phyloP scores from a whole-genome alignment of 2,888 invertebrate genomes.

The Catocala nupta region DNA sequence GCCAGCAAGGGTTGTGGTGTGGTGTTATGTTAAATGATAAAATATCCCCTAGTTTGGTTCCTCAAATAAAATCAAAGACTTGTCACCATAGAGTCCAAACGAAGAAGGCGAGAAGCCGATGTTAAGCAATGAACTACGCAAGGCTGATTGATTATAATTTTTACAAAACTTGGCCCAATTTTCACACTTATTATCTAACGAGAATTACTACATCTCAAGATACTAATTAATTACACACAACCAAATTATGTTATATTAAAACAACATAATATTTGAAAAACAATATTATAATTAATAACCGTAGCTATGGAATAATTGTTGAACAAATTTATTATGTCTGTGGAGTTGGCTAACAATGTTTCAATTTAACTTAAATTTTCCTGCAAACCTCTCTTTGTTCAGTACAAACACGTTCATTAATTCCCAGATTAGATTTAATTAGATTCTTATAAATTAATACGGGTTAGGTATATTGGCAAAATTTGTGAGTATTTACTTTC shows the following conservation, averaged over 20 bases:
- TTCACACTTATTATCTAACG: no score
- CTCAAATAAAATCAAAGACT: no score
- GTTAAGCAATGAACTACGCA: no score
- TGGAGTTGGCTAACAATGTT: slow-evolving; percentile 42
- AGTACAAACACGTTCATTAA: slow-evolving; percentile 37
- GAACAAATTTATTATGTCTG: slow-evolving; percentile 39
- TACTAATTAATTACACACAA: neutral
- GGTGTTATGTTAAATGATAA: no score
- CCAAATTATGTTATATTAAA: slow-evolving; percentile 6
- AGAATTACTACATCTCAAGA: neutral
- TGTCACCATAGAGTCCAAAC: no score
- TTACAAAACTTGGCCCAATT: no score
- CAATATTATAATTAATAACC: slow-evolving; percentile 26
- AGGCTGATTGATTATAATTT: no score
- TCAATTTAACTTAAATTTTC: slow-evolving; percentile 40
- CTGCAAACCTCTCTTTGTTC: slow-evolving; percentile 27
- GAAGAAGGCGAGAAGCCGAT: no score
- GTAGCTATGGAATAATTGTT: slow-evolving; percentile 18
- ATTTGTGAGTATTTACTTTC: slow-evolving; percentile 2
- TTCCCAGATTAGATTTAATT: slow-evolving; percentile 39
- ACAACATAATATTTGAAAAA: slow-evolving; percentile 25
- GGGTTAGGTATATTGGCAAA: slow-evolving; percentile 15
- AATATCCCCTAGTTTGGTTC: no score
- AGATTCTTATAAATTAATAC: slow-evolving; percentile 28
- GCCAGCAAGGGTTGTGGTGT: no score